phyloP scores from a whole-genome alignment of 2,797 vertebrate species.

The Eptatretus atami region DNA sequence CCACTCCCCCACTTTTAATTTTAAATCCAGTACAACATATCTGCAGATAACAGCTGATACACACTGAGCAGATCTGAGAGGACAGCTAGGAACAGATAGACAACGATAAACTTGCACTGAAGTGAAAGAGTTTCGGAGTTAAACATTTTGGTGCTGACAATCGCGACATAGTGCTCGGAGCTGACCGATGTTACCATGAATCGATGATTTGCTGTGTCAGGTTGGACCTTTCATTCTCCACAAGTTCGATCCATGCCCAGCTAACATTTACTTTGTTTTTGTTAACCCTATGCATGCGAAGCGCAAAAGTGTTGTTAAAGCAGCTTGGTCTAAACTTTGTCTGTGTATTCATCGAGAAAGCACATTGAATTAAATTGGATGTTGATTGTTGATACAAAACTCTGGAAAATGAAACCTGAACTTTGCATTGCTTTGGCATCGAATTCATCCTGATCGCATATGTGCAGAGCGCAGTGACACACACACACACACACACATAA shows the following conservation, averaged over 20 bases:
- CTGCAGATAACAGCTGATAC: slow-evolving; percentile 79
- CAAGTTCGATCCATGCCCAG: not conserved
- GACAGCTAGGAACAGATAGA: slow-evolving; percentile 98
- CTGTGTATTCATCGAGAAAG: not conserved
- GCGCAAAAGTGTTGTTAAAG: not conserved
- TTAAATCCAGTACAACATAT: slow-evolving; percentile 43
- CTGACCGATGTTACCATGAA: slow-evolving; percentile 97
- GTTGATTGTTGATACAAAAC: too few relatives aligned
- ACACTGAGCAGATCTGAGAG: slow-evolving; percentile 82
- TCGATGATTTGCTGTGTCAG: slow-evolving; percentile 79
- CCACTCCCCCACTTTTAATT: slow-evolving; percentile 6
- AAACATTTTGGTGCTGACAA: slow-evolving; percentile 97
- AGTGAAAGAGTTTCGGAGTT: slow-evolving; percentile 97
- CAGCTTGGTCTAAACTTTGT: not conserved
- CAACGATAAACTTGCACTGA: slow-evolving; percentile 95
- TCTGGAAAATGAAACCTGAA: too few relatives aligned
- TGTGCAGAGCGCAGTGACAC: too few relatives aligned
- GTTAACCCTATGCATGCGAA: too few relatives aligned
- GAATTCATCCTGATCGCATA: too few relatives aligned
- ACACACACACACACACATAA: too few relatives aligned
- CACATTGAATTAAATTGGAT: too few relatives aligned
- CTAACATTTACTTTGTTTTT: too few relatives aligned
- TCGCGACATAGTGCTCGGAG: slow-evolving; percentile 62
- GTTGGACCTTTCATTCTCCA: slow-evolving; percentile 15
- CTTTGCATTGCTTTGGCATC: too few relatives aligned